A percentile compares a stretch with the other conserved stretches of the same genome.
phyloP scores from a whole-genome alignment of 2,797 vertebrate genomes.

The Champsocephalus gunnari region DNA sequence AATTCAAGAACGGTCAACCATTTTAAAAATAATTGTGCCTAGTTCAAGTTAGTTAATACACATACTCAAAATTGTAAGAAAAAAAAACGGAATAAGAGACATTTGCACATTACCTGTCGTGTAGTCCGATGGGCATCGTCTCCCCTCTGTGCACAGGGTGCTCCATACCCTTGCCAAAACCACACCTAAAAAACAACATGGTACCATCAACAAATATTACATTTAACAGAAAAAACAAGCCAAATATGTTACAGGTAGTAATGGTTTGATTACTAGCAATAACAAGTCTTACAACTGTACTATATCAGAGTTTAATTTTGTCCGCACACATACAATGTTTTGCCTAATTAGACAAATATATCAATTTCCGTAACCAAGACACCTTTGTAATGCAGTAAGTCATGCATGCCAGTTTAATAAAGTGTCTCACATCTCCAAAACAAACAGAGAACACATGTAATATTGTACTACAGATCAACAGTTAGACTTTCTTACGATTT shows the following conservation, averaged over 20 bases:
- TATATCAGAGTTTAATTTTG: neutral
- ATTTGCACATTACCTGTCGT: conserved; percentile 85
- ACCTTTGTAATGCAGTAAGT: fast-evolving
- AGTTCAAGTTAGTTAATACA: conserved; percentile 1
- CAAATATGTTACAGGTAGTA: neutral
- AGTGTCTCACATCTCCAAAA: neutral
- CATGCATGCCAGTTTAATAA: neutral
- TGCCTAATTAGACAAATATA: neutral
- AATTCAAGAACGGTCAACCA: neutral
- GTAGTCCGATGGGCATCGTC: conserved; percentile 87
- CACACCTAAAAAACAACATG: conserved; percentile 72
- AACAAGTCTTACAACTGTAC: neutral
- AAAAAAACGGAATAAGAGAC: conserved; percentile 30
- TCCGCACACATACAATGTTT: neutral
- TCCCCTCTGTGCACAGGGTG: conserved; percentile 90
- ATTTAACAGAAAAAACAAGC: neutral
- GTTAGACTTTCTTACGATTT: neutral
- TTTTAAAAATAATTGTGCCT: neutral
- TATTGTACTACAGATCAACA: neutral
- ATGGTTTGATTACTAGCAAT: neutral
- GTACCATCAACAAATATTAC: neutral
- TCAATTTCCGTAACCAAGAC: neutral
- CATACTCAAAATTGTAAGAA: neutral
- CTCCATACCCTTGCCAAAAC: conserved; percentile 88
- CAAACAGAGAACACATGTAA: neutral